Evolutionary conservation across 2,113 vertebrate genomes (phyloP).

Genomic region (Philantomba maxwellii): DNA sequence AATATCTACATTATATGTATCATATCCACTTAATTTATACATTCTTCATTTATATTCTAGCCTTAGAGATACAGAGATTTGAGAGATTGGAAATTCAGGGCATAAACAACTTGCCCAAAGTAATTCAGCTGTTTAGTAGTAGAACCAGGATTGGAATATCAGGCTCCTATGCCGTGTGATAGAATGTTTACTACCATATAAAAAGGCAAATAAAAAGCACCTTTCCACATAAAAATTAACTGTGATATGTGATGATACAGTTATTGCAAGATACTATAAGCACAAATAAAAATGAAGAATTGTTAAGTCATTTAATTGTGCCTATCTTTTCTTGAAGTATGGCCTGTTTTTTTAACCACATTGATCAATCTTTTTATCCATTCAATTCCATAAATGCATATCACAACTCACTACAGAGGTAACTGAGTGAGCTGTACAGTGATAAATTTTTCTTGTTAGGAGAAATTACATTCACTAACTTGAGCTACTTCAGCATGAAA

Average conservation of each 20-base stretch:
- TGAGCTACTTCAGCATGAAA: constrained; percentile 99
- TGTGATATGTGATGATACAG: neutral
- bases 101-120: neutral
- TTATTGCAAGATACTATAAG: constrained; percentile 63
- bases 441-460: constrained; percentile 99
- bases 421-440: constrained; percentile 94
- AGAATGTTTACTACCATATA: neutral
- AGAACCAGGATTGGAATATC: neutral
- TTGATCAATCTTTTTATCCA: constrained; percentile 88
- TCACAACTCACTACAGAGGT: constrained; percentile 80
- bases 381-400: constrained; percentile 79
- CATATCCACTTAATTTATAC: neutral
- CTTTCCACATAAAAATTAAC: constrained; percentile 56
- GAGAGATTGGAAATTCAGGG: neutral
- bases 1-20: neutral
- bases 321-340: constrained; percentile 78
- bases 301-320: constrained; percentile 83
- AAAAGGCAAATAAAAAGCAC: constrained; percentile 10
- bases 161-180: neutral
- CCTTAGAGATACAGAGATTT: neutral
- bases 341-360: constrained; percentile 85
- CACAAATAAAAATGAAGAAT: constrained; percentile 65
- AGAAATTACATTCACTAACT: constrained; percentile 98
- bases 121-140: neutral
- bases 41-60: neutral